Conservation (phyloP, 1,140 invertebrate species). For the Cotesia vestalis region DNA sequence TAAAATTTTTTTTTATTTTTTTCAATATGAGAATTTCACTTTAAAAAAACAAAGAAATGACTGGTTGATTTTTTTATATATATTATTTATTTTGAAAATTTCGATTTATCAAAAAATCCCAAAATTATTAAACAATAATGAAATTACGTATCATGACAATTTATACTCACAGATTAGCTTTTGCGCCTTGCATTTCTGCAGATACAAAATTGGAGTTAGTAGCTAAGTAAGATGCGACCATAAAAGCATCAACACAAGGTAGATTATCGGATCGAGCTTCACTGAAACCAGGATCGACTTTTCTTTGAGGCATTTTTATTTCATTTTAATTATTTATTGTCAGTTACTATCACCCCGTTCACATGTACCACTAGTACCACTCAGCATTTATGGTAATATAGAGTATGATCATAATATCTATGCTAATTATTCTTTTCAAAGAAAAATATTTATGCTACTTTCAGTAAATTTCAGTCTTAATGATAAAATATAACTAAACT, state of each 20-base stretch:
- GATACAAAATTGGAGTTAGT: conserved; percentile 15
- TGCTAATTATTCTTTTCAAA: no score
- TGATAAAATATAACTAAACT: no score
- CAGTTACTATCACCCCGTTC: neutral
- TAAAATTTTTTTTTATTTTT: conserved; percentile 16
- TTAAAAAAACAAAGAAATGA: neutral
- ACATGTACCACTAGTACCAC: neutral
- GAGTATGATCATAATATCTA: no score
- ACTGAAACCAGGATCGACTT: conserved; percentile 25
- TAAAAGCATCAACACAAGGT: conserved; percentile 8
- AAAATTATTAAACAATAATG: no score
- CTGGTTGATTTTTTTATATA: no score
- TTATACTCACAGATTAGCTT: conserved; percentile 17
- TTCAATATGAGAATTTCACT: neutral
- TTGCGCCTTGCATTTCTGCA: conserved; percentile 20
- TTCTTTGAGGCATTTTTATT: conserved; percentile 18
- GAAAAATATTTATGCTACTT: no score
- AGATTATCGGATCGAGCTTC: conserved; percentile 20
- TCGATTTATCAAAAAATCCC: no score
- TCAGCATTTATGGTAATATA: no score
- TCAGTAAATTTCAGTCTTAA: no score
- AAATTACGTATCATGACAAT: no score
- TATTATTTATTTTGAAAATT: no score
- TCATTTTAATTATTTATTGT: conserved; percentile 16
- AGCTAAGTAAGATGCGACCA: conserved; percentile 10